phyloP scores from a whole-genome alignment of 2,797 vertebrate species.

The Esox lucius region DNA sequence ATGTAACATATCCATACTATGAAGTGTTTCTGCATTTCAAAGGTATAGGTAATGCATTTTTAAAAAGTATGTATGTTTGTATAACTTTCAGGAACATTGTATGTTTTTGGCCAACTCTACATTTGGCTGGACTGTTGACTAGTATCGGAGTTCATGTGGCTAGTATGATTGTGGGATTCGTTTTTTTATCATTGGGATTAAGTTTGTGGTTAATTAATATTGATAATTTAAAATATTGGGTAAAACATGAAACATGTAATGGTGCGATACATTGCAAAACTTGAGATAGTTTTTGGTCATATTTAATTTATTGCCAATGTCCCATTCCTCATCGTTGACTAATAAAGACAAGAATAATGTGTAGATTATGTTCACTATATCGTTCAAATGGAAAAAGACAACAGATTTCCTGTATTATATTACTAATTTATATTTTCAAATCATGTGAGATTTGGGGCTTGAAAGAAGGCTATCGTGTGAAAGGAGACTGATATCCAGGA shows the following conservation, averaged over 20 bases:
- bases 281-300: background rate
- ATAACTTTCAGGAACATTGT: background rate
- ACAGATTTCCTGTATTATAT: background rate
- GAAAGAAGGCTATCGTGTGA: background rate
- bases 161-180: background rate
- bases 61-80: background rate
- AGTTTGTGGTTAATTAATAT: background rate
- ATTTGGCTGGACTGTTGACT: background rate
- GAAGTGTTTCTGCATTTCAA: background rate
- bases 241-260: slow-evolving; percentile 1
- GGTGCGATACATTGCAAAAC: too few relatives aligned
- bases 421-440: background rate
- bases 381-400: background rate
- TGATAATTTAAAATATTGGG: background rate
- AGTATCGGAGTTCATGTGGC: background rate
- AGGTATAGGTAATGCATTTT: background rate
- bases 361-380: background rate
- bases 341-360: background rate
- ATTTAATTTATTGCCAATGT: background rate
- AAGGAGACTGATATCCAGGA: background rate
- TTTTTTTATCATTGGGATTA: background rate
- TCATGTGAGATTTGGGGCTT: background rate
- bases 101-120: too few relatives aligned
- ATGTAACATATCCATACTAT: background rate
- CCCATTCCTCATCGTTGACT: background rate